Percentiles rank a stretch among this genome's conserved stretches.
These are phyloP conservation scores for Lasioglossum baleicum DNA, from an alignment of 1,140 invertebrate genomes.

Conservation along the genomic window DNA sequence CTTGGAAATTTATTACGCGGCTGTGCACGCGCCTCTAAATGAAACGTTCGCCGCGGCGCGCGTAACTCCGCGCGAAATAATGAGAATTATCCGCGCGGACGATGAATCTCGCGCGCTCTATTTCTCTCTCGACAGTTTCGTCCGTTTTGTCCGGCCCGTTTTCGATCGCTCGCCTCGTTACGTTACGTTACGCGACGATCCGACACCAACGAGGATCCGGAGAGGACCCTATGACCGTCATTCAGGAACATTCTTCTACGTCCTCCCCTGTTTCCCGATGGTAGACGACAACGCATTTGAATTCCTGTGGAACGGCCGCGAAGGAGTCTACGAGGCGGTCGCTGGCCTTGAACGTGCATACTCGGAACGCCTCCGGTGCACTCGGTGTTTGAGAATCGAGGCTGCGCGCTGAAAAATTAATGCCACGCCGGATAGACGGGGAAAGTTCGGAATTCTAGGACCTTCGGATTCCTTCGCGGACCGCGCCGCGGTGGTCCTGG, in stretches of 20 bases:
- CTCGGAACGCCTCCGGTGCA: slow-evolving; percentile 38
- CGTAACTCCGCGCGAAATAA: slow-evolving; percentile 1
- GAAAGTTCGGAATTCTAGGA: too few species aligned
- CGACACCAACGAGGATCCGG: too few species aligned
- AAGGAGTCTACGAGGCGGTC: slow-evolving; percentile 61
- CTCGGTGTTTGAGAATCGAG: slow-evolving; percentile 31
- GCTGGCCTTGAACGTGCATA: slow-evolving; percentile 70
- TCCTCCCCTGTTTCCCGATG: slow-evolving; percentile 8
- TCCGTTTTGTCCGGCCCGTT: too few species aligned
- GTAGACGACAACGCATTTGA: slow-evolving; percentile 60
- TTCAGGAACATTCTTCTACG: slow-evolving; percentile 24
- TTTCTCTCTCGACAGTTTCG: too few species aligned
- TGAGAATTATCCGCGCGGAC: not conserved
- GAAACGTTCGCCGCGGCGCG: slow-evolving; percentile 25
- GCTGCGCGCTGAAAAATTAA: slow-evolving; percentile 34
- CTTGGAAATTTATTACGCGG: slow-evolving; percentile 16
- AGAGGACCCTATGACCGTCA: not conserved
- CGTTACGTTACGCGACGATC: too few species aligned
- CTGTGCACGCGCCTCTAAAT: slow-evolving; percentile 9
- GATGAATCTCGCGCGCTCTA: slow-evolving; percentile 14
- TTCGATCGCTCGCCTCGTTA: not conserved
- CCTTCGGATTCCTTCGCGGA: too few species aligned
- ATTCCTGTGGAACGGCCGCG: slow-evolving; percentile 65
- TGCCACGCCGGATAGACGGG: too few species aligned
- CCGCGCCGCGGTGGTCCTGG: too few species aligned